Evolutionary conservation across 1,140 invertebrate species (phyloP), one percentile per base, ranked within the genome.

Genomic region (Drosophila busckii): DNA sequence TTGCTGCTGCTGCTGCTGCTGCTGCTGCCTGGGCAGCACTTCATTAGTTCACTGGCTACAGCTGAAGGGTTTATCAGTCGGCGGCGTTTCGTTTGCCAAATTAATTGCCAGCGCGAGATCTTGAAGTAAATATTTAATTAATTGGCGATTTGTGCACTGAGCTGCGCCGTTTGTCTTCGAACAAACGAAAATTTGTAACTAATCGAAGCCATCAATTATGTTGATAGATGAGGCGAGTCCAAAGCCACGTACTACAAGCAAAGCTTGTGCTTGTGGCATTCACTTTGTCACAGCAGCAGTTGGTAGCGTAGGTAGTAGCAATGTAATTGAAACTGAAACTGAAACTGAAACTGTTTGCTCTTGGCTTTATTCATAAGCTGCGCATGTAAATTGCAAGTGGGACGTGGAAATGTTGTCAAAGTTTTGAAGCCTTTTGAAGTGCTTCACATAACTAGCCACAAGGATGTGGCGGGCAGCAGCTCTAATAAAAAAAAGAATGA

Each of bases 181-280:
- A 35, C 41, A 20, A 37, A 66, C n/a, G n/a, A 69, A 54, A 71
- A 62, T 53, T 82, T 66, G 73, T 84, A 70, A 84, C 80, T 84
- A 84, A 84, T 84, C 80, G 80, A 84, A 75, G 82, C 66, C 75
- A 84, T 84, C 80, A 84, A 84, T 84, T 84, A 84, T 70, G 73
- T 84, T 84, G 80, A 84, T 84, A 84, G 82, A 84, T 84, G 75
- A n/a, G 80, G 55, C 32, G 22, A 9, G 23, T 17, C n/a, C 41
- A 58, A 65, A 63, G 59, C 58, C 63, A 80, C 73, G 73, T 63
- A 48, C 49, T 29, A 44, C 20, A 22, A 35, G 46, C 44, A 40
- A 44, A 46, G 48, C 56, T 62, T 38, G 8, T 67, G 9, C 28
- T 8, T 19, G 42, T 28, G 34, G 37, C 42, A 17, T 38, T 29